phyloP scores from a whole-genome alignment of 2,113 vertebrate genomes.

The Ceratotherium simum region DNA sequence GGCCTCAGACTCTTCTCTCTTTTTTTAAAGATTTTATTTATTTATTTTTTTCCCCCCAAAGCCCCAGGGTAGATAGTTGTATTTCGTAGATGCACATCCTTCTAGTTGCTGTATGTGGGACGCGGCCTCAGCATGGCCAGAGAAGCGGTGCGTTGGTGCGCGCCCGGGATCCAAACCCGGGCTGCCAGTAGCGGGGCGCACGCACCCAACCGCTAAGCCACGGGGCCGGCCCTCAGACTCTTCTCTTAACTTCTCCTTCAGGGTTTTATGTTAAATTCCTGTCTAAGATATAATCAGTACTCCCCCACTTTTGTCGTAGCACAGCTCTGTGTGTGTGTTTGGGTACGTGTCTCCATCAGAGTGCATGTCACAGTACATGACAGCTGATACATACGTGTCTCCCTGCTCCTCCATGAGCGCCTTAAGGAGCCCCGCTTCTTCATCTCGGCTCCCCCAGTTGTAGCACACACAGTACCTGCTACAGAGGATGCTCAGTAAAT shows the following conservation, averaged over 20 bases:
- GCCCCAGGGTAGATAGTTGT: no score
- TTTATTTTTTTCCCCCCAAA: no score
- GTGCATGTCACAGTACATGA: fast-evolving
- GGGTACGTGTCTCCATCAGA: neutral
- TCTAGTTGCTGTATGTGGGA: no score
- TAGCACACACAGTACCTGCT: neutral
- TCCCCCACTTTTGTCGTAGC: neutral
- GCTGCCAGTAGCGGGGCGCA: no score
- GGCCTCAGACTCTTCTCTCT: neutral
- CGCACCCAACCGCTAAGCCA: no score
- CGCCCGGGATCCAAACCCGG: no score
- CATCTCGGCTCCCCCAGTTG: fast-evolving
- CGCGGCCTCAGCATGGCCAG: no score
- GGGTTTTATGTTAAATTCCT: neutral
- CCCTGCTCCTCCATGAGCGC: neutral
- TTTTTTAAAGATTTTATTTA: no score
- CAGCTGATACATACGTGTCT: fast-evolving
- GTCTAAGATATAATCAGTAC: neutral
- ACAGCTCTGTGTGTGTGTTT: neutral
- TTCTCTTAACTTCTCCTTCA: neutral
- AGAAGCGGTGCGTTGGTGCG: no score
- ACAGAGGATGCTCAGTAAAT: neutral
- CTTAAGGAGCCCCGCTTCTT: neutral
- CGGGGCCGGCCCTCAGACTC: neutral
- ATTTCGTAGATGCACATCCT: no score